Percentiles rank a stretch among this genome's conserved stretches.
phyloP scores from a whole-genome alignment of 2,797 vertebrate genomes.

The Sus cebifrons region DNA sequence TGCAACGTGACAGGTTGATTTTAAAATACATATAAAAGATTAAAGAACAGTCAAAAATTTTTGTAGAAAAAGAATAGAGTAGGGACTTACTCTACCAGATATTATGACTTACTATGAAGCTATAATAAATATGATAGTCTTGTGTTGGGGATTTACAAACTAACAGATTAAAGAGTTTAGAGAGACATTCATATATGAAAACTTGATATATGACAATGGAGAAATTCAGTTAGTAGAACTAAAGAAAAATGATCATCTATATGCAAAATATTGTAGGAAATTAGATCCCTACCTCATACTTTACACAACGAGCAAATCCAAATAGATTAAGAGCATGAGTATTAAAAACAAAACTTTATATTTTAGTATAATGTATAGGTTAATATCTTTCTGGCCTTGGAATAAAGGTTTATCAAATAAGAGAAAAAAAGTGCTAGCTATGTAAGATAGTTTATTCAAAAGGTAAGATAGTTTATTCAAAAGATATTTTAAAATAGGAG shows the following conservation, averaged over 20 bases:
- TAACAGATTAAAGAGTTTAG: background rate
- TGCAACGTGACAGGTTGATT: background rate
- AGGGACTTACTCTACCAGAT: background rate
- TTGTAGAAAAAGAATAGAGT: background rate
- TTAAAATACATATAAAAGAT: background rate
- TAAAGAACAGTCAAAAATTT: background rate
- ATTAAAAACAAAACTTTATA: conserved; percentile 3
- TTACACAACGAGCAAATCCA: background rate
- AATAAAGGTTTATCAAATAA: background rate
- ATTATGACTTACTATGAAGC: background rate
- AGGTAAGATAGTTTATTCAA: background rate
- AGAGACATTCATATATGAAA: background rate
- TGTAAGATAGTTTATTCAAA: background rate
- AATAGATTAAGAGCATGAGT: background rate
- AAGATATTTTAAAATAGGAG: background rate
- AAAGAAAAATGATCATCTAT: background rate
- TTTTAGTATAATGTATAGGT: background rate
- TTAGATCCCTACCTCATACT: background rate
- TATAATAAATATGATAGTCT: background rate
- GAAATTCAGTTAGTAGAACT: background rate
- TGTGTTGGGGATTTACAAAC: background rate
- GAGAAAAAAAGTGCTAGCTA: background rate
- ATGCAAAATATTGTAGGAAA: background rate
- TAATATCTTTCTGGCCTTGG: background rate
- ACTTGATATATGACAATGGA: background rate